Evolutionary conservation across 2,113 vertebrate species (phyloP), one percentile per base, ranked within the genome.

Genomic region (Miniopterus natalensis): DNA sequence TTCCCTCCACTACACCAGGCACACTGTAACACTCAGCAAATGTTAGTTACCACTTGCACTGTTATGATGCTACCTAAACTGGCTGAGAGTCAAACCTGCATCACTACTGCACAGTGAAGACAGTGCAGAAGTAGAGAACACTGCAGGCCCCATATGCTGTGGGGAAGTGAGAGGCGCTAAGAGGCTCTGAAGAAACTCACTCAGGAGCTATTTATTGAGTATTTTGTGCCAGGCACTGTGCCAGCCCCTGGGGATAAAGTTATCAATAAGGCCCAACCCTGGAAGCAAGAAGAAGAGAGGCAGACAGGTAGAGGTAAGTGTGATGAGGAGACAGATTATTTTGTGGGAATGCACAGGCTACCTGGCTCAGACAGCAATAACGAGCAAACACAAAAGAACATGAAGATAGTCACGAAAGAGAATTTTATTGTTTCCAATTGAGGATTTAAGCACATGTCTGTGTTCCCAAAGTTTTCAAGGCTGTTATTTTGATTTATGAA

Each of bases 351-450:
- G 25, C 49, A 47, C 8, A 15, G 51, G 7, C 3, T 29, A 13
- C 1, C 6, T 11, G 40, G 65, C 14, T 20, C 53, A 71, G 77
- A 88, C 0, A 90, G 65, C 55, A 68, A 13, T n/a, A 79, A 83
- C 7, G 70, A 45, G 79, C 89, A 95, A 94, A 96, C 95, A 74
- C 87, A 36, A 55, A 93, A 83, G 87, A 85, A 92, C 45, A 53
- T 79, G 66, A 68, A 88, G 83, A 59, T 13, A 88, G 74, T 57
- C 31, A 25, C 0, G 20, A 3, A 11, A 70, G 75, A 97, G 84
- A 84, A 45, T 73, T 97, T 97, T 97, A 97, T 92, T 96, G 66
- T 87, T 97, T 95, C 80, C 6, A 15, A 73, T 15, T 15, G 70
- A 79, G 68, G 70, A 86, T 66, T 90, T 71, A 75, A 84, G 84